phyloP scores from a whole-genome alignment of 2,888 invertebrate species.

The Scaeva pyrastri region DNA sequence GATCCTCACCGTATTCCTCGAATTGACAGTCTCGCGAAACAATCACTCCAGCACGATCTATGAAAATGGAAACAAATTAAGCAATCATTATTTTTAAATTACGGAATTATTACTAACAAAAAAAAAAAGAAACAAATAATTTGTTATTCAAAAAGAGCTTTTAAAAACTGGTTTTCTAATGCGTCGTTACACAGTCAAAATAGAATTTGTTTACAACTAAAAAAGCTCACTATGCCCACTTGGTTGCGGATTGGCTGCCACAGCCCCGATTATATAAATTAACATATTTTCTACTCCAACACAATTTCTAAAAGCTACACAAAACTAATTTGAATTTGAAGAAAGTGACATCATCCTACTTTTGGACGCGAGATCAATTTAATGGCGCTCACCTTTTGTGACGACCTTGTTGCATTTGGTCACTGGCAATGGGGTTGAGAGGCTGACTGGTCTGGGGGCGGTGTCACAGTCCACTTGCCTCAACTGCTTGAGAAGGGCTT shows the following conservation, averaged over 20 bases:
- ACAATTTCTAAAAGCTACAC: neutral
- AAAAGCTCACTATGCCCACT: constrained; percentile 12
- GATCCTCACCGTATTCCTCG: constrained; percentile 80
- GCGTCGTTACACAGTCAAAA: constrained; percentile 27
- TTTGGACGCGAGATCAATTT: neutral
- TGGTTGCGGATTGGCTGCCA: neutral
- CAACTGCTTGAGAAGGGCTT: constrained; percentile 76
- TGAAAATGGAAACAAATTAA: neutral
- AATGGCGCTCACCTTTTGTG: constrained; percentile 77
- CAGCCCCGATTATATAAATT: constrained; percentile 37
- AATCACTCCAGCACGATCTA: constrained; percentile 81
- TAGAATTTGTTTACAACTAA: neutral
- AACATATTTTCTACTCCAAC: neutral
- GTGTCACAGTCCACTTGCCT: constrained; percentile 80
- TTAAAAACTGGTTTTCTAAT: constrained; percentile 46
- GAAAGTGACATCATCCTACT: constrained; percentile 66
- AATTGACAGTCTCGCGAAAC: constrained; percentile 82
- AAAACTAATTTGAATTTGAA: constrained; percentile 20
- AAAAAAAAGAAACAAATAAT: neutral
- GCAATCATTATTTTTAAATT: constrained; percentile 5
- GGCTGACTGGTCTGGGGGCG: constrained; percentile 77
- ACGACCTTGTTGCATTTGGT: constrained; percentile 82
- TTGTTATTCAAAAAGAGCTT: constrained; percentile 28
- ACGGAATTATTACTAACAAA: neutral
- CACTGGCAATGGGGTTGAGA: constrained; percentile 80